phyloP scores from a whole-genome alignment of 2,113 vertebrate species.

The Triplophysa siluroides region DNA sequence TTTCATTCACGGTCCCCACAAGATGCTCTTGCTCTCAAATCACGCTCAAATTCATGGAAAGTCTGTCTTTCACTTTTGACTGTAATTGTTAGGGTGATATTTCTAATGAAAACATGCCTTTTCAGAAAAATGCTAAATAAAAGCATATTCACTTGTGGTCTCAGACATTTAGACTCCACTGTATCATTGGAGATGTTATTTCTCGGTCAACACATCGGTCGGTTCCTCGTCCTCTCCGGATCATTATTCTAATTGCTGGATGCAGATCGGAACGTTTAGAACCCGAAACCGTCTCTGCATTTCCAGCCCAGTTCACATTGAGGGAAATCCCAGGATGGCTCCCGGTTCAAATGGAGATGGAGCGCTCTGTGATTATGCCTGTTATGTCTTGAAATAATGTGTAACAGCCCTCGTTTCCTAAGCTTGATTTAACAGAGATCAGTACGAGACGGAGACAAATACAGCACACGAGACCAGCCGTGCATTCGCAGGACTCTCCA shows the following conservation, averaged over 20 bases:
- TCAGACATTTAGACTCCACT: too few relatives aligned
- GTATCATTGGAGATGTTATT: background rate
- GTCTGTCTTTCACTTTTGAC: too few relatives aligned
- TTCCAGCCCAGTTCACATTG: conserved; percentile 69
- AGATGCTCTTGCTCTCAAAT: too few relatives aligned
- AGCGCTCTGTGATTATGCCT: conserved; percentile 66
- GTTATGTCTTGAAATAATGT: conserved; percentile 80
- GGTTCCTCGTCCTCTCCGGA: conserved; percentile 60
- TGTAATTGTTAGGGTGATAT: too few relatives aligned
- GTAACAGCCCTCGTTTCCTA: conserved; percentile 65
- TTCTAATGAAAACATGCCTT: too few relatives aligned
- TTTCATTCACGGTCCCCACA: too few relatives aligned
- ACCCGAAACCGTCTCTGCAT: conserved; percentile 66
- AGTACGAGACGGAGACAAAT: conserved; percentile 62
- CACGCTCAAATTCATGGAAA: too few relatives aligned
- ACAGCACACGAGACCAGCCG: conserved; percentile 57
- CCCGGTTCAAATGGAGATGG: conserved; percentile 61
- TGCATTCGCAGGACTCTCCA: conserved; percentile 59
- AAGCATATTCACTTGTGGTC: too few relatives aligned
- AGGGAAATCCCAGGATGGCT: conserved; percentile 76
- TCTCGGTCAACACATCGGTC: conserved; percentile 25
- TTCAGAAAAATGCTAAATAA: too few relatives aligned
- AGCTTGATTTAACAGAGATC: conserved; percentile 41
- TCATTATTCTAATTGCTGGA: conserved; percentile 74
- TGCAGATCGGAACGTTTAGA: conserved; percentile 70